These are phyloP conservation scores for Sphinx pinastri DNA, from an alignment of 2,888 invertebrate genomes.

Conservation along the genomic window DNA sequence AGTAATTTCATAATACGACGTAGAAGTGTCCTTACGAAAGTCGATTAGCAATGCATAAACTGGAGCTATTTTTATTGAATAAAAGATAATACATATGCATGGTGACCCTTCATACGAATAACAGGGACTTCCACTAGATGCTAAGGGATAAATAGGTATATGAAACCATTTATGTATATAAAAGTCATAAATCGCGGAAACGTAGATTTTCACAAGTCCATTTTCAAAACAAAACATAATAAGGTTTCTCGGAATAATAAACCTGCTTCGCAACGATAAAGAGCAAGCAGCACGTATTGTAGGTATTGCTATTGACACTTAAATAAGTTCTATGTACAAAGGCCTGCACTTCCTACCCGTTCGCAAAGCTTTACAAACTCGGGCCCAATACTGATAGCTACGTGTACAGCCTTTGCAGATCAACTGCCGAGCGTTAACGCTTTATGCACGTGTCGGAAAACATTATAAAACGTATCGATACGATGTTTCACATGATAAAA, in stretches of 20 bases:
- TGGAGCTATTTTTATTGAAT: too few species aligned
- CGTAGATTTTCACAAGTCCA: too few species aligned
- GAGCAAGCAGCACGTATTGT: slow-evolving; percentile 7
- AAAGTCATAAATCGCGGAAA: too few species aligned
- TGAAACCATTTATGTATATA: too few species aligned
- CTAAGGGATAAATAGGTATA: too few species aligned
- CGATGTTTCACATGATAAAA: neutral
- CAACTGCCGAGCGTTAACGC: slow-evolving; percentile 16
- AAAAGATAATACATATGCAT: too few species aligned
- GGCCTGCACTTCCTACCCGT: slow-evolving; percentile 32
- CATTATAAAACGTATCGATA: slow-evolving; percentile 18
- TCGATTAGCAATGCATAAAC: too few species aligned
- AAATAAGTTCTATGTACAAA: slow-evolving; percentile 31
- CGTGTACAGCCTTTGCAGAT: slow-evolving; percentile 23
- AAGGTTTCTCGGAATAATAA: neutral
- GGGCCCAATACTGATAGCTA: slow-evolving; percentile 21
- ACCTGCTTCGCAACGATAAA: slow-evolving; percentile 9
- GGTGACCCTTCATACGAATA: too few species aligned
- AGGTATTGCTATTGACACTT: slow-evolving; percentile 23
- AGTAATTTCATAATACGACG: too few species aligned
- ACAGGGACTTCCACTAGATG: too few species aligned
- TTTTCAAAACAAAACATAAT: neutral
- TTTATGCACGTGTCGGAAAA: slow-evolving; percentile 12
- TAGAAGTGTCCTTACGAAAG: too few species aligned
- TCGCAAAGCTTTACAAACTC: slow-evolving; percentile 29